A percentile compares a stretch with the other conserved stretches of the same genome.
phyloP scores from a whole-genome alignment of 2,888 invertebrate species.

The Eremobia ochroleuca region DNA sequence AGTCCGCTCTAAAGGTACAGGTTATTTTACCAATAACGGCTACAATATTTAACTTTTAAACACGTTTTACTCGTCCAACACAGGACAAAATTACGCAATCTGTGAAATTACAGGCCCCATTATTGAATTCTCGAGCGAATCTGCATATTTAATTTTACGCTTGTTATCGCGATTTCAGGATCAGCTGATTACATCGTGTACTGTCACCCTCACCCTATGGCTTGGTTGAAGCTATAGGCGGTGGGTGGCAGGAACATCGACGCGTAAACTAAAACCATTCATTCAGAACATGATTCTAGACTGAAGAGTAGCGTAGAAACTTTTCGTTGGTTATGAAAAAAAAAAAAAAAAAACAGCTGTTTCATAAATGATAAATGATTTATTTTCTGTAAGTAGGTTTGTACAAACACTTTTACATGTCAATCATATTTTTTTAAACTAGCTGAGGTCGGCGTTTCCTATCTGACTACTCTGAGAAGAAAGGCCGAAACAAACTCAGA shows the following conservation, averaged over 20 bases:
- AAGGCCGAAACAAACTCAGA: no score
- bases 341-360: no score
- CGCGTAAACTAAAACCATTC: background rate
- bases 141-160: slow-evolving; percentile 71
- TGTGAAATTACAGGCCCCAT: slow-evolving; percentile 49
- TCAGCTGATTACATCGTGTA: slow-evolving; percentile 62
- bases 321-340: no score
- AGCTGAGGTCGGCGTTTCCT: no score
- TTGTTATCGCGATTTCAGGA: slow-evolving; percentile 66
- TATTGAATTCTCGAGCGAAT: slow-evolving; percentile 64
- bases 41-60: slow-evolving; percentile 19
- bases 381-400: no score
- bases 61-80: slow-evolving; percentile 5
- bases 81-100: slow-evolving; percentile 44
- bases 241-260: background rate
- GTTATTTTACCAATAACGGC: slow-evolving; percentile 1
- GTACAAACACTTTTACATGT: no score
- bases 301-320: no score
- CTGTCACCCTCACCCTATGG: slow-evolving; percentile 16
- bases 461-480: no score
- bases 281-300: background rate
- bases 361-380: no score
- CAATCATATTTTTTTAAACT: no score
- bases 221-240: background rate
- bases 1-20: background rate